Conservation (phyloP, 2,888 invertebrate genomes). For the Andrena praecox region DNA sequence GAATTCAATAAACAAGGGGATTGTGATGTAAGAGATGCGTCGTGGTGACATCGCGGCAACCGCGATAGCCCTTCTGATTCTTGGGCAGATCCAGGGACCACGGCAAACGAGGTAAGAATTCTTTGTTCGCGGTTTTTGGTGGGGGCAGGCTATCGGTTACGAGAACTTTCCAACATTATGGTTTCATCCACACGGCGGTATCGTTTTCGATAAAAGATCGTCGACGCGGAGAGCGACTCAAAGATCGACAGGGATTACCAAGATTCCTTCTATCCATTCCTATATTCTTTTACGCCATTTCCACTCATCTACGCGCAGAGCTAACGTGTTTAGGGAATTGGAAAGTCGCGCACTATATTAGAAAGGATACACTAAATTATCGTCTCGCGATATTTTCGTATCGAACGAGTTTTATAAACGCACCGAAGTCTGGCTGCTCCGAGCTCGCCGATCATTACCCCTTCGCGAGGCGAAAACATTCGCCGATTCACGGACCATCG, state of each 20-base stretch:
- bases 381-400: neutral
- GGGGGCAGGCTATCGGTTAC: neutral
- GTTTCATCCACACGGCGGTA: neutral
- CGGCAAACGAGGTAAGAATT: slow-evolving; percentile 80
- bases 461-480: neutral
- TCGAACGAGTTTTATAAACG: neutral
- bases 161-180: neutral
- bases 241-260: no score
- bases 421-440: neutral
- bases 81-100: slow-evolving; percentile 83
- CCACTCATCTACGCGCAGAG: no score
- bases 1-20: slow-evolving; percentile 79
- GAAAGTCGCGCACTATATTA: no score
- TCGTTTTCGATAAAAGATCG: no score
- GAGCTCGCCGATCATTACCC: neutral
- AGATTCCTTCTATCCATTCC: no score
- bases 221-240: no score
- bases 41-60: slow-evolving; percentile 84
- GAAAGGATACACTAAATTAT: no score
- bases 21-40: slow-evolving; percentile 85
- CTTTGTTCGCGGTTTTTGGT: neutral
- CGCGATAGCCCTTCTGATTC: slow-evolving; percentile 84
- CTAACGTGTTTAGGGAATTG: no score
- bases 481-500: neutral
- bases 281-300: no score